Percentiles rank a stretch among this genome's conserved stretches.
These are phyloP conservation scores for Pluvialis apricaria DNA, from an alignment of 2,113 vertebrate genomes.

Conservation along the genomic window DNA sequence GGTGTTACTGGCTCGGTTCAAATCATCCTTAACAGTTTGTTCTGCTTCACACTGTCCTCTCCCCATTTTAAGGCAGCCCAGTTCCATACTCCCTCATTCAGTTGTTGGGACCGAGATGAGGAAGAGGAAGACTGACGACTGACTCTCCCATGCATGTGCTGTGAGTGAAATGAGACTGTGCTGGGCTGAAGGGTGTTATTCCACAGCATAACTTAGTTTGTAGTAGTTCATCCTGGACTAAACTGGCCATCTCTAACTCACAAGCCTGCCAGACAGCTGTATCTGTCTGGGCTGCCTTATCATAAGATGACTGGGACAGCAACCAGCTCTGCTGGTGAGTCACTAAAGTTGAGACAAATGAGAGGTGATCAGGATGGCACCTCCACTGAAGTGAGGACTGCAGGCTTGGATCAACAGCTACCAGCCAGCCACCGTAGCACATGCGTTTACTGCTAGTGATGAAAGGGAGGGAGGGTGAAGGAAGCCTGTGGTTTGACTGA, in stretches of 20 bases:
- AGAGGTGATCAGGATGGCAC: background rate
- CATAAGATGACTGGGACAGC: background rate
- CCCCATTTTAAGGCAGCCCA: background rate
- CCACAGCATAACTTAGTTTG: background rate
- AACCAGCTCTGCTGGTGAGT: background rate
- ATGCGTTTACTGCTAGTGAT: background rate
- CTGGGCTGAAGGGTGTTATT: background rate
- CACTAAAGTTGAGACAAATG: background rate
- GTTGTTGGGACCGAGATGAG: accelerated
- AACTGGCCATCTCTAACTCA: background rate
- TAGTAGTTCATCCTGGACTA: background rate
- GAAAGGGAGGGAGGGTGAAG: background rate
- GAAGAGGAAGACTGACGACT: background rate
- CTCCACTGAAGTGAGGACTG: background rate
- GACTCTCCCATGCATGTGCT: background rate
- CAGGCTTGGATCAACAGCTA: background rate
- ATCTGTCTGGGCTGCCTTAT: background rate
- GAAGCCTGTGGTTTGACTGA: background rate
- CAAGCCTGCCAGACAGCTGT: background rate
- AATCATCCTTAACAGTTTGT: background rate
- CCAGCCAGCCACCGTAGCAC: background rate
- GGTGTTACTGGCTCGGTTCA: background rate
- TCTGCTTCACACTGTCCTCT: background rate
- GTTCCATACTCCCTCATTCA: background rate
- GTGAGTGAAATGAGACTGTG: background rate